Conservation (phyloP, 2,797 vertebrate genomes). For the Coccyzus lansbergi region DNA sequence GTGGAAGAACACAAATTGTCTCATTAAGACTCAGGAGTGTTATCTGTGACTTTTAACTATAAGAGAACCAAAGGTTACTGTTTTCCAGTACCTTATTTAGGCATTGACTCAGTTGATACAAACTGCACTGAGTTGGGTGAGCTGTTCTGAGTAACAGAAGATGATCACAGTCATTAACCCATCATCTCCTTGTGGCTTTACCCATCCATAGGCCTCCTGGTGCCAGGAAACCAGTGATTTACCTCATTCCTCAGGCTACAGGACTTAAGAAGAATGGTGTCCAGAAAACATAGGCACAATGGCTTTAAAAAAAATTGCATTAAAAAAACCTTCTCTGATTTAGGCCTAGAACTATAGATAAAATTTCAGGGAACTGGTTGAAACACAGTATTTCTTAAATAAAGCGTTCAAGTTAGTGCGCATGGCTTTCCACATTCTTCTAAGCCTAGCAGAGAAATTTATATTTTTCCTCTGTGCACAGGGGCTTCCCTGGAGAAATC, state of each 20-base stretch:
- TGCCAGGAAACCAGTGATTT: neutral
- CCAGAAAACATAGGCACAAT: neutral
- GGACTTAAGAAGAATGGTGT: neutral
- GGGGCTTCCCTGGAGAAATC: neutral
- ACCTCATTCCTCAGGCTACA: neutral
- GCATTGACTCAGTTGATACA: neutral
- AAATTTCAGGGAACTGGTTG: neutral
- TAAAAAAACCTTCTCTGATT: neutral
- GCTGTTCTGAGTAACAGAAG: neutral
- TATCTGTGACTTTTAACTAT: neutral
- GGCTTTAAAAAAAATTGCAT: neutral
- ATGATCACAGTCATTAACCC: neutral
- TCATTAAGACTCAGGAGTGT: neutral
- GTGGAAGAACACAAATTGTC: neutral
- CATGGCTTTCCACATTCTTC: neutral
- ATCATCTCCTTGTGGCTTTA: neutral
- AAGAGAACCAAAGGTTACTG: neutral
- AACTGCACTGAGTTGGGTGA: neutral
- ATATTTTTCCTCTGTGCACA: neutral
- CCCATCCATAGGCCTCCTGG: neutral
- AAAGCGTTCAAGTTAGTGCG: neutral
- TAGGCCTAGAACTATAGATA: neutral
- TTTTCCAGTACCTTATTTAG: neutral
- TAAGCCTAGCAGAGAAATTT: neutral
- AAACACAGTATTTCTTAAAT: neutral